Evolutionary conservation across 1,140 invertebrate species (phyloP).

Genomic region (Drosophila tani): DNA sequence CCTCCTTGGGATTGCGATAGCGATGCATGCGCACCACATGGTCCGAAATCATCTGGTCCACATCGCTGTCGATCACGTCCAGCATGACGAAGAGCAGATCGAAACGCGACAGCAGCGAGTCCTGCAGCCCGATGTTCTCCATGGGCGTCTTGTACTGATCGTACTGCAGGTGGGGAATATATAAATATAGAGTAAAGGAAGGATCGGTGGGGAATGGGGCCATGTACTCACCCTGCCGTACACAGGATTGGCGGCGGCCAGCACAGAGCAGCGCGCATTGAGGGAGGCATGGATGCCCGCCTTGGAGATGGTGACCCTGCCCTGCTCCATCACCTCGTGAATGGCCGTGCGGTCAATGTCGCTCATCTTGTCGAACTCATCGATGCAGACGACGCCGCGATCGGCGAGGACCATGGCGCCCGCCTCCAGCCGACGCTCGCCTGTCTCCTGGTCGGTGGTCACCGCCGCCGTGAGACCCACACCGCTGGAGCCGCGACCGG

Average conservation of each 20-base stretch:
- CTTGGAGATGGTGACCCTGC: constrained; percentile 98
- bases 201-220: background rate
- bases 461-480: constrained; percentile 99
- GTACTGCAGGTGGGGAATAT: constrained; percentile 88
- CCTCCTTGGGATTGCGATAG: constrained; percentile 95
- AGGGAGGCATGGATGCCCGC: constrained; percentile 99
- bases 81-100: constrained; percentile 99
- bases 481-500: constrained; percentile 97
- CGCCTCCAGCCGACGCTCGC: constrained; percentile 95
- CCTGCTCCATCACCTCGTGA: constrained; percentile 99
- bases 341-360: constrained; percentile 99
- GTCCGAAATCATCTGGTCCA: constrained; percentile 96
- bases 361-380: constrained; percentile 99
- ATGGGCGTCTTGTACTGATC: constrained; percentile 99
- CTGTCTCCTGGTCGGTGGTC: constrained; percentile 97
- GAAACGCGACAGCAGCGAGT: constrained; percentile 99
- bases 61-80: constrained; percentile 95
- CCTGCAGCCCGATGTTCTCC: constrained; percentile 99
- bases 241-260: constrained; percentile 99
- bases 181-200: constrained; percentile 17
- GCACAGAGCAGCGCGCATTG: constrained; percentile 98
- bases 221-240: constrained; percentile 93
- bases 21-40: constrained; percentile 99
- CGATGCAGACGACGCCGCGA: constrained; percentile 99
- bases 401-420: constrained; percentile 99